Percentiles rank a stretch among this genome's conserved stretches.
These are phyloP conservation scores for Amphiprion clarkii DNA, from an alignment of 2,797 vertebrate species.

Conservation along the genomic window DNA sequence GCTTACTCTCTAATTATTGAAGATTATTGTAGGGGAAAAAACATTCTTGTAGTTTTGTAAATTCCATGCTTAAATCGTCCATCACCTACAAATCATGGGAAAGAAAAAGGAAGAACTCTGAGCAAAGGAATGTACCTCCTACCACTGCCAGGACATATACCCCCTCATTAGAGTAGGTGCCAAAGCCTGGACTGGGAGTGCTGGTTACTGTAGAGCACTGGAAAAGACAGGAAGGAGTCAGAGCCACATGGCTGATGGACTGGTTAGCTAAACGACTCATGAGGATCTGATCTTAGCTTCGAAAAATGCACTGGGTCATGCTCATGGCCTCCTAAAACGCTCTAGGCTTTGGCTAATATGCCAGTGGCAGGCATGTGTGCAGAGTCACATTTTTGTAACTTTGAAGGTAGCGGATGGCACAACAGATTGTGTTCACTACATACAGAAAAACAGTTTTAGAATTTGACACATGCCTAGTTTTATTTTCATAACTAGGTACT, in stretches of 20 bases:
- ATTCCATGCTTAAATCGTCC: neutral
- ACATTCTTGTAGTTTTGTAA: neutral
- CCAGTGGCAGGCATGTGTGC: slow-evolving; percentile 30
- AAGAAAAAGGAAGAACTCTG: slow-evolving; percentile 6
- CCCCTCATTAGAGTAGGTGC: slow-evolving; percentile 42
- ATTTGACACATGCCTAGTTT: neutral
- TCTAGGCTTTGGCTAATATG: slow-evolving; percentile 64
- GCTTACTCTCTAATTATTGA: slow-evolving; percentile 3
- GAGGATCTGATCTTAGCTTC: slow-evolving; percentile 71
- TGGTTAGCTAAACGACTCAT: slow-evolving; percentile 54
- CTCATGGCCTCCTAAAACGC: slow-evolving; percentile 61
- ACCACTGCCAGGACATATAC: slow-evolving; percentile 34
- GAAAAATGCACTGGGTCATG: slow-evolving; percentile 76
- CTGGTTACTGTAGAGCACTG: slow-evolving; percentile 40
- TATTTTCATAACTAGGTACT: slow-evolving; percentile 10
- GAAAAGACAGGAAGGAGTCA: slow-evolving; percentile 69
- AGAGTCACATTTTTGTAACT: slow-evolving; percentile 33
- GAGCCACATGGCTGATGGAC: slow-evolving; percentile 57
- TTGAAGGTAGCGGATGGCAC: slow-evolving; percentile 5
- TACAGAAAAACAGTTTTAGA: slow-evolving; percentile 21
- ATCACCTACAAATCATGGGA: slow-evolving; percentile 5
- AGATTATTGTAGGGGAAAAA: neutral
- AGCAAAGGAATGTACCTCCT: slow-evolving; percentile 43
- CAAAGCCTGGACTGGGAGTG: slow-evolving; percentile 42
- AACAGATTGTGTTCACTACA: slow-evolving; percentile 11